Conservation (phyloP, 2,797 vertebrate genomes). For the Carcharodon carcharias region DNA sequence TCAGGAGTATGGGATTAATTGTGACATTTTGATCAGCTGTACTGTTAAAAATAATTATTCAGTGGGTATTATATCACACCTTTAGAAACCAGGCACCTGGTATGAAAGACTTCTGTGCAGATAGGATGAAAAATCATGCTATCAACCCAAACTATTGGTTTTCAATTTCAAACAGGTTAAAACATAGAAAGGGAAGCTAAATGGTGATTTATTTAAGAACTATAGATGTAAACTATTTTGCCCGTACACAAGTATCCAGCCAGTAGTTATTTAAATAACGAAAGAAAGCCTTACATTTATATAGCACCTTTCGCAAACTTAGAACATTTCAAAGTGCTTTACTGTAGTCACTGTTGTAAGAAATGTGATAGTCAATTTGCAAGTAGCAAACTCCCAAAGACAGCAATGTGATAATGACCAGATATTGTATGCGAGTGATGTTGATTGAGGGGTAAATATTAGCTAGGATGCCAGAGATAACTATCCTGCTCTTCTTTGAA, state of each 20-base stretch:
- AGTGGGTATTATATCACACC: background rate
- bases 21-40: background rate
- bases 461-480: background rate
- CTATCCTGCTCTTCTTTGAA: background rate
- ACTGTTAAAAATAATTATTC: background rate
- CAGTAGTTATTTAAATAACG: background rate
- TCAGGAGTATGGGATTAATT: background rate
- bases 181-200: background rate
- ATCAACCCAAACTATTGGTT: background rate
- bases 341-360: background rate
- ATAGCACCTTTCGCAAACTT: background rate
- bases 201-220: background rate
- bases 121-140: background rate
- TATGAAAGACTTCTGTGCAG: background rate
- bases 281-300: too few species aligned
- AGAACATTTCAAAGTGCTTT: background rate
- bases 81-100: background rate
- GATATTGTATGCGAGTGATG: background rate
- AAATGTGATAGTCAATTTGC: background rate
- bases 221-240: background rate
- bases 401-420: background rate
- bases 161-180: background rate
- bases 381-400: background rate
- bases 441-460: background rate
- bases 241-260: background rate